phyloP scores from a whole-genome alignment of 2,888 invertebrate genomes.

The Sarcophaga rosellei region DNA sequence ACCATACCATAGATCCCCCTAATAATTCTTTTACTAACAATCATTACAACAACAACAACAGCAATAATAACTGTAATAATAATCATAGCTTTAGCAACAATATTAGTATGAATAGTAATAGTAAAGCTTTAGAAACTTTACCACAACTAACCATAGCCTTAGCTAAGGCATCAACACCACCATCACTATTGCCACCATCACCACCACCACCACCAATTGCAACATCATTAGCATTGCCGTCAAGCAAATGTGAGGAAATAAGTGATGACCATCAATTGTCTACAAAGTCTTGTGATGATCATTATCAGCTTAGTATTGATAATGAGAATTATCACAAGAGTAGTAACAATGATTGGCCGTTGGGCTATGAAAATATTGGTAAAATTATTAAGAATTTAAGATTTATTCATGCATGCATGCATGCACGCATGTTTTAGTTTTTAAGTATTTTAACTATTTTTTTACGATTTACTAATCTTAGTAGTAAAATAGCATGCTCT shows the following conservation, averaged over 20 bases:
- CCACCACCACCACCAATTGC: conserved; percentile 21
- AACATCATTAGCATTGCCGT: background rate
- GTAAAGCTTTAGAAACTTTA: conserved; percentile 41
- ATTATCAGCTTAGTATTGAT: conserved; percentile 10
- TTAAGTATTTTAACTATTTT: background rate
- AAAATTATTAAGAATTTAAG: conserved; percentile 26
- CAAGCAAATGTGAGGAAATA: background rate
- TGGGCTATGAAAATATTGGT: conserved; percentile 18
- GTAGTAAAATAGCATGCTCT: too few relatives aligned
- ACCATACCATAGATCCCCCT: conserved; percentile 36
- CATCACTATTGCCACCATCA: conserved; percentile 1
- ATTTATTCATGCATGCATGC: too few relatives aligned
- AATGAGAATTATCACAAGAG: conserved; percentile 8
- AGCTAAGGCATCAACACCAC: background rate
- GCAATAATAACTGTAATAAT: conserved; percentile 21
- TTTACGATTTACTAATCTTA: background rate
- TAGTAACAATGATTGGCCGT: conserved; percentile 27
- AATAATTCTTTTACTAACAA: conserved; percentile 60
- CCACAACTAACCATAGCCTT: conserved; percentile 25
- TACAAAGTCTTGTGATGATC: conserved; percentile 20
- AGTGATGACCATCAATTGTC: conserved; percentile 53
- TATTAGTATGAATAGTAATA: conserved; percentile 16
- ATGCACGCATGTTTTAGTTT: background rate
- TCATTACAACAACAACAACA: conserved; percentile 22
- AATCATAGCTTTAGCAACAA: background rate